phyloP scores from a whole-genome alignment of 2,113 vertebrate species.

The Bagarius yarrelli region DNA sequence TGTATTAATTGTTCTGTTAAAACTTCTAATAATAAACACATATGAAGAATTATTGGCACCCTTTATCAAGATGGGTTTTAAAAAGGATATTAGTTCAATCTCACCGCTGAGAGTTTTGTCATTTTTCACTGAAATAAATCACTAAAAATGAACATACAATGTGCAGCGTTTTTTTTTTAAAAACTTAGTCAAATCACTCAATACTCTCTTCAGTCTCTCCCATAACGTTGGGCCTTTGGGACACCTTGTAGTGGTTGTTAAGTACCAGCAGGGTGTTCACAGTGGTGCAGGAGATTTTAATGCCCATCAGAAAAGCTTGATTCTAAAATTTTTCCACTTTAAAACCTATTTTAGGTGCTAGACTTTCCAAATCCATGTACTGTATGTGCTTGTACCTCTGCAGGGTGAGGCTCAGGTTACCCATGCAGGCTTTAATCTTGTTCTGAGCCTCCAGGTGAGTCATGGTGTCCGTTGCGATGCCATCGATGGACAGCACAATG shows the following conservation, averaged over 20 bases:
- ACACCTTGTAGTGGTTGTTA: neutral
- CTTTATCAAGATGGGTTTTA: neutral
- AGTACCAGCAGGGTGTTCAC: neutral
- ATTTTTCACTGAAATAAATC: too few species aligned
- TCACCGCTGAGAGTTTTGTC: neutral
- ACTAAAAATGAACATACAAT: too few species aligned
- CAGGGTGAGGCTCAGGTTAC: constrained; percentile 83
- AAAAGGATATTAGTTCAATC: neutral
- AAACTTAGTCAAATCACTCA: too few species aligned
- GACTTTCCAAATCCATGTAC: neutral
- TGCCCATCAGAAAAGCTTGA: neutral
- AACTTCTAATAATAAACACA: too few species aligned
- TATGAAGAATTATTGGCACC: neutral
- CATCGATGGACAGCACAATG: constrained; percentile 88
- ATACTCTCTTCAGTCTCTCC: neutral
- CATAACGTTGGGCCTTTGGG: neutral
- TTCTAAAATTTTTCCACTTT: neutral
- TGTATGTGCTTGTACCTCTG: constrained; percentile 78
- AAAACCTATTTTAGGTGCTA: neutral
- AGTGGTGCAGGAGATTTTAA: neutral
- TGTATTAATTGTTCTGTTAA: too few species aligned
- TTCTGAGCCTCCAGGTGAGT: constrained; percentile 97
- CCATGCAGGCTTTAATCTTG: constrained; percentile 92
- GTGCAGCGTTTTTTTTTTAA: too few species aligned
- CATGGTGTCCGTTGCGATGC: constrained; percentile 86